Conservation (phyloP, 2,888 invertebrate genomes). For the Agrochola litura region DNA sequence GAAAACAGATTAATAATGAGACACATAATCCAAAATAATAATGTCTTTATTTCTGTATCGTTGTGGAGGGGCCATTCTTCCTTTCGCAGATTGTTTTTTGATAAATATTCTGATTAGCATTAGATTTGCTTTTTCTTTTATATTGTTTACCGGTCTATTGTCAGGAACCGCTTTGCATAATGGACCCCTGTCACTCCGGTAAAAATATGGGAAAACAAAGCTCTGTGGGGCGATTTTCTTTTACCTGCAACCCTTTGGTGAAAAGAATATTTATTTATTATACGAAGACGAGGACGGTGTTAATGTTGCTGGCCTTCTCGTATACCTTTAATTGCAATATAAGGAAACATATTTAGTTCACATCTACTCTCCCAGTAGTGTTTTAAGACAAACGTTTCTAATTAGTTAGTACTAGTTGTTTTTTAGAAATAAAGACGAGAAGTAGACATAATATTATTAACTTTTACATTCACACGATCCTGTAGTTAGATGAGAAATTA, state of each 20-base stretch:
- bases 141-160: slow-evolving; percentile 30
- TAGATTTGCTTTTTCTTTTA: slow-evolving; percentile 19
- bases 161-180: slow-evolving; percentile 41
- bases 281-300: not conserved
- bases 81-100: slow-evolving; percentile 12
- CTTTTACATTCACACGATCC: not conserved
- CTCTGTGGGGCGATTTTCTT: slow-evolving; percentile 18
- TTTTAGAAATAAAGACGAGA: too few species aligned
- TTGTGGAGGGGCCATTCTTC: not conserved
- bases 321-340: not conserved
- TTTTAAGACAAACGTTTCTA: not conserved
- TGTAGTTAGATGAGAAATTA: not conserved
- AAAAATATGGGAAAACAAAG: slow-evolving; percentile 37
- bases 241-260: slow-evolving; percentile 21
- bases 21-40: not conserved
- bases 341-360: not conserved
- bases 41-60: not conserved
- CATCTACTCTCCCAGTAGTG: not conserved
- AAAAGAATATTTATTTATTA: slow-evolving; percentile 13
- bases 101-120: slow-evolving; percentile 29
- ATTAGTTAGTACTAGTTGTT: too few species aligned
- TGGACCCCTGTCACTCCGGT: slow-evolving; percentile 20
- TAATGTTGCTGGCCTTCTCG: not conserved
- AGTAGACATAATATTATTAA: not conserved
- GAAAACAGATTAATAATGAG: not conserved